Evolutionary conservation across 2,113 vertebrate genomes (phyloP), one percentile per base, ranked within the genome.

Genomic region (Siphamia tubifer): DNA sequence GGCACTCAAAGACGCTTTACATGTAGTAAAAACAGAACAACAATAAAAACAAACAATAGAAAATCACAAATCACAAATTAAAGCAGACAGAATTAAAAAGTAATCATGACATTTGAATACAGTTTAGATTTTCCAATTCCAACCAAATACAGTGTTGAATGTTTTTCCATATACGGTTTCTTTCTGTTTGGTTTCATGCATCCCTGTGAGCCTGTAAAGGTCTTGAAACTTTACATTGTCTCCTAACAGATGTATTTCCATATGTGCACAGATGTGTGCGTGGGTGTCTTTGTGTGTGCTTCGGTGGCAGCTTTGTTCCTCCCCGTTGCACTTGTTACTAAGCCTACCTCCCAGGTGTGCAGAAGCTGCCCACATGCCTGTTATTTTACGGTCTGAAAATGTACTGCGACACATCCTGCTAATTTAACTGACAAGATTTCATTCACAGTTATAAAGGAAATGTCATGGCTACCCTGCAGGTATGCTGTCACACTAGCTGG

Each of bases 391-490:
- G 35, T 54, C 16, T 68, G 16, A 43, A 36, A 39, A 48, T 64
- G 48, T 62, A 31, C 42, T 15, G n/a, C 24, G 52, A n/a, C 12
- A 58, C 28, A 23, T 45, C 52, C 34, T 62, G 38, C 39, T 42
- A 54, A 62, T 35, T 55, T 17, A 73, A 55, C 27, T 51, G 64
- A 73, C 74, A 65, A 58, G 19, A 64, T 60, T 68, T 68, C 54
- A 52, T 64, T 78, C 64, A 45, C 39, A 69, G 35, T 42, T 74
- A 24, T 36, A 43, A 65, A 78, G 60, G 25, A 66, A 69, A 69
- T 68, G 43, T 53, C 47, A 53, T 10, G 8, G 32, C 19, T 58
- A 51, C 67, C 62, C 53, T 34, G 49, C 53, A 68, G 62, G 34
- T 63, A 30, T 62, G 23, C 19, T 53, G 55, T 52, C 8, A 1